A percentile compares a stretch with the other conserved stretches of the same genome.
These are phyloP conservation scores for Pseudolaguvia tuberculata DNA, from an alignment of 2,113 vertebrate species.

Conservation along the genomic window DNA sequence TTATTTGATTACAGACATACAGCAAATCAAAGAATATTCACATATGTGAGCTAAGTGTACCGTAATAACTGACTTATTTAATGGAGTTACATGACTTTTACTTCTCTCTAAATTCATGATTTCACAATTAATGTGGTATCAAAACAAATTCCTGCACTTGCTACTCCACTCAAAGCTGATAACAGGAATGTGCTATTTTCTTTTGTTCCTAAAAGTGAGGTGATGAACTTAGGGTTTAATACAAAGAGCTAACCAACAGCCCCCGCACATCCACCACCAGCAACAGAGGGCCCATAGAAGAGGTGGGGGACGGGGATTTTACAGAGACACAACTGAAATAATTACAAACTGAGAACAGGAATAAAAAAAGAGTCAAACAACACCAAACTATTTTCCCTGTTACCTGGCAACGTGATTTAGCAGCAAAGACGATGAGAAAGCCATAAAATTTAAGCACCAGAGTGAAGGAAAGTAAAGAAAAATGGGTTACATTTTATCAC, in stretches of 20 bases:
- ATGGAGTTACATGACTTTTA: background rate
- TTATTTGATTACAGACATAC: background rate
- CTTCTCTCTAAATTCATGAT: background rate
- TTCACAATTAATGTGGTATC: background rate
- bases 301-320: slow-evolving; percentile 17
- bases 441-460: slow-evolving; percentile 39
- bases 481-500: background rate
- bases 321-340: slow-evolving; percentile 43
- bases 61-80: background rate
- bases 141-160: slow-evolving; percentile 25
- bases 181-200: slow-evolving; percentile 32
- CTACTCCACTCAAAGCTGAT: background rate
- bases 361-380: slow-evolving; percentile 14
- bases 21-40: background rate
- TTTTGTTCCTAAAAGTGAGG: slow-evolving; percentile 23
- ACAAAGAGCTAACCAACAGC: slow-evolving; percentile 10
- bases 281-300: slow-evolving; percentile 16
- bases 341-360: slow-evolving; percentile 31
- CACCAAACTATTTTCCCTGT: slow-evolving; percentile 37
- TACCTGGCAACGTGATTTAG: slow-evolving; percentile 46
- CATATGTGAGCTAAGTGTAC: background rate
- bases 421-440: slow-evolving; percentile 30
- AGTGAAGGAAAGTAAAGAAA: slow-evolving; percentile 26
- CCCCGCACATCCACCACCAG: background rate
- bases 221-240: slow-evolving; percentile 25